Conservation (phyloP, 2,113 vertebrate genomes). For the Natator depressus region DNA sequence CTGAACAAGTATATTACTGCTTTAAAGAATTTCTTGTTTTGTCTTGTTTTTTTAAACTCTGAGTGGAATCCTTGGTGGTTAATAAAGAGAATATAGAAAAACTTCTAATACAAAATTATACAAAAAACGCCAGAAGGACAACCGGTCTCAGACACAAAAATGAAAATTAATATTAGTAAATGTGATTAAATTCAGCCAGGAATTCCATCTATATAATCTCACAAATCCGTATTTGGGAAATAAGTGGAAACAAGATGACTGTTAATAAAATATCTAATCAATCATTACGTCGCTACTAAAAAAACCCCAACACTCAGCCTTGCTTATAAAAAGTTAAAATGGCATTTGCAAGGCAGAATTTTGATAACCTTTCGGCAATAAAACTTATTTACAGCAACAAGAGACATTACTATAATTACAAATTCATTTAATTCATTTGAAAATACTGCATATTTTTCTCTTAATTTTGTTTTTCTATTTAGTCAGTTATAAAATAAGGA, state of each 20-base stretch:
- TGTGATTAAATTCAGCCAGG: conserved; percentile 1
- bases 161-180: background rate
- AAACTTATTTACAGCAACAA: conserved; percentile 15
- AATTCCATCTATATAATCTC: background rate
- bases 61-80: background rate
- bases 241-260: conserved; percentile 1
- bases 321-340: conserved; percentile 25
- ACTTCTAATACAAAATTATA: background rate
- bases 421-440: background rate
- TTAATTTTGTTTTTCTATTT: background rate
- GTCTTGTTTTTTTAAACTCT: background rate
- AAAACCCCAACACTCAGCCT: background rate
- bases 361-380: conserved; percentile 49
- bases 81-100: background rate
- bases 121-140: background rate
- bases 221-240: conserved; percentile 31
- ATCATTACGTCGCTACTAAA: background rate
- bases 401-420: background rate
- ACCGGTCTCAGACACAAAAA: background rate
- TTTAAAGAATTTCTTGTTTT: background rate
- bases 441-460: background rate
- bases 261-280: conserved; percentile 16
- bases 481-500: background rate
- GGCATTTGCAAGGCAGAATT: conserved; percentile 25
- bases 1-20: background rate